Evolutionary conservation across 2,113 vertebrate species (phyloP), one percentile per base, ranked within the genome.

Genomic region (Tichodroma muraria): DNA sequence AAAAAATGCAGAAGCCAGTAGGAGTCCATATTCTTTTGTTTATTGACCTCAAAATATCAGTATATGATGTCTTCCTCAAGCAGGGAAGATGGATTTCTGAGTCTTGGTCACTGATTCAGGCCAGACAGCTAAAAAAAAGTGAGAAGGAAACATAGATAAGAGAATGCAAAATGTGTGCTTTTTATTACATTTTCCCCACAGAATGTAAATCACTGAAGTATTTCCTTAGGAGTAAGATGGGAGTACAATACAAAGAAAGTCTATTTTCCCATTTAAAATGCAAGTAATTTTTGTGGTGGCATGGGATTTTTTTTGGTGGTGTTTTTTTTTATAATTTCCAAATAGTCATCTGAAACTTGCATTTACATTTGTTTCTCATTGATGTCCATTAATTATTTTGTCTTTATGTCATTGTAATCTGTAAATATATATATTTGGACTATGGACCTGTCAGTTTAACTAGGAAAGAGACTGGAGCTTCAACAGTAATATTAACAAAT

Each of bases 401-500:
- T 25, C 79, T 81, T 83, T 85, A 30, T 94, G 84, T 93, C 0
- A 0, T 38, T 83, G 70, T 91, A 85, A 83, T 92, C 81, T 89
- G 42, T 93, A 94, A 85, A 94, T 96, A 96, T 94, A 96, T 96
- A 95, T 93, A 84, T 90, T 94, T 95, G 92, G 85, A 81, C 88
- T 92, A 53, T 42, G 60, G 90, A 89, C 66, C 91, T 93, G 73
- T 90, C 88, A 94, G 85, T 89, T 96, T 95, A 94, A 91, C 72
- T 13, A 7, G 91, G 85, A 95, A 94, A 83, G 85, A 88, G 95
- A 85, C 72, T 92, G 61, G 66, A 94, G 73, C 91, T 96, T 95
- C 88, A 95, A 89, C 94, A 92, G 80, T 95, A 97, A 94, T 94
- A 96, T 90, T 95, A 97, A 97, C 94, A 97, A 96, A 96, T 93